phyloP scores from a whole-genome alignment of 2,888 invertebrate species.

The Lamproptera curius region DNA sequence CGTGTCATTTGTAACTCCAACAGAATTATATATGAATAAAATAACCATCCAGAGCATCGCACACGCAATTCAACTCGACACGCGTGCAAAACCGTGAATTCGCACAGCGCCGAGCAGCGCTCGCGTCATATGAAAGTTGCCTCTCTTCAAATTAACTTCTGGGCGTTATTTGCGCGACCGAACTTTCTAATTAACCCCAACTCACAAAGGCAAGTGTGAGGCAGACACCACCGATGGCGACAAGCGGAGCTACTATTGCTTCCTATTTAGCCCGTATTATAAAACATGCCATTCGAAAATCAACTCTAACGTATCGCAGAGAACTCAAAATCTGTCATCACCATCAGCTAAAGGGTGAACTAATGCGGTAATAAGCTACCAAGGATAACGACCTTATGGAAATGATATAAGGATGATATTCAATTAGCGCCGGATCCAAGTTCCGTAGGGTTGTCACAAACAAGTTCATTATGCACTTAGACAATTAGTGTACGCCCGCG shows the following conservation, averaged over 20 bases:
- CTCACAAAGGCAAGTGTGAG: slow-evolving; percentile 49
- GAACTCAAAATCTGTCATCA: slow-evolving; percentile 22
- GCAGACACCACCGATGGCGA: slow-evolving; percentile 53
- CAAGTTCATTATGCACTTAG: slow-evolving; percentile 75
- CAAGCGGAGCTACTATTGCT: slow-evolving; percentile 46
- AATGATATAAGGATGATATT: no score
- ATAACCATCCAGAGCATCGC: no score
- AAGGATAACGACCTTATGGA: no score
- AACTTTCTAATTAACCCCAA: slow-evolving; percentile 67
- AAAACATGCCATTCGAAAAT: slow-evolving; percentile 25
- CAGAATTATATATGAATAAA: no score
- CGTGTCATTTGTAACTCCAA: no score
- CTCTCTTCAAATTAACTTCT: slow-evolving; percentile 31
- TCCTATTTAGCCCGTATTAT: slow-evolving; percentile 33
- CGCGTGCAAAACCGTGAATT: neutral
- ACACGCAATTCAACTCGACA: no score
- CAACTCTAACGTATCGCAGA: slow-evolving; percentile 26
- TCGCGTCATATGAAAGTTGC: slow-evolving; percentile 27
- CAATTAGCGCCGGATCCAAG: slow-evolving; percentile 31
- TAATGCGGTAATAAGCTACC: no score
- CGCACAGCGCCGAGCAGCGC: neutral
- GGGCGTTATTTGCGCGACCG: slow-evolving; percentile 36
- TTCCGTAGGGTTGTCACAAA: slow-evolving; percentile 58
- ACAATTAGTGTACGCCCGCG: slow-evolving; percentile 71
- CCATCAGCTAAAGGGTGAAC: slow-evolving; percentile 17